Base-by-base conservation (phyloP, 2,113 vertebrate genomes). In the Atrichornis clamosus region DNA sequence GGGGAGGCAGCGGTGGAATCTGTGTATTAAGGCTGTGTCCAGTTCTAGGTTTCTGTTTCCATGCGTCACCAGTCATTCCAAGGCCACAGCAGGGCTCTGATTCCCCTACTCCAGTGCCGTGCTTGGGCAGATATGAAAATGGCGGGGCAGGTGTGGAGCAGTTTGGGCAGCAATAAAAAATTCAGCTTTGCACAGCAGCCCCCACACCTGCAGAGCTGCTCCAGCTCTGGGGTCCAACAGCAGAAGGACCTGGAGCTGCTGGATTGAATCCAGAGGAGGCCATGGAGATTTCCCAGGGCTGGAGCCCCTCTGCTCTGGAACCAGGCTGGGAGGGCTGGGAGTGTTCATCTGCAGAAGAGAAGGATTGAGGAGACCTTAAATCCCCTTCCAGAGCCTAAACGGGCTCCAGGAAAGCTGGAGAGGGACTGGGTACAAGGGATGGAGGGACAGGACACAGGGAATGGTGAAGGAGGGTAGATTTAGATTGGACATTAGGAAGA, bases 1-100 rank as follows among this genome's bases (percentile, higher is more conserved):
- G 22, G 23, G 23, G 22, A 56, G 30, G 32, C 27, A 3, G 4
- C 13, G 56, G 30, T 67, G 41, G 28, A 53, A 84, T 44, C 3
- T 27, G 0, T 4, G 1, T 21, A 1, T 12, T 26, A 7, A 5
- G 2, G 35, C 4, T 30, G 12, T 37, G 64, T 24, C 59, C 21
- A 37, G 0, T 24, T 32, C 23, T 7, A 24, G 50, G n/a, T 39
- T 46, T 69, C 13, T 37, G 32, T 18, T 80, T 64, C 23, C 33
- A 5, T 37, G 49, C 26, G 24, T n/a, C 19, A 44, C 16, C 44
- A 39, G 10, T 3, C n/a, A 41, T 35, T 32, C 10, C 21, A 49
- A 63, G 7, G 7, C 10, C 27, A 11, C 20, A 11, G 33, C 13
- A 32, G 32, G n/a, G 78, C 42, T 28, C 35, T 33, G 44, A 75